Evolutionary conservation across 2,888 invertebrate species (phyloP).

Genomic region (Steromphala cineraria): DNA sequence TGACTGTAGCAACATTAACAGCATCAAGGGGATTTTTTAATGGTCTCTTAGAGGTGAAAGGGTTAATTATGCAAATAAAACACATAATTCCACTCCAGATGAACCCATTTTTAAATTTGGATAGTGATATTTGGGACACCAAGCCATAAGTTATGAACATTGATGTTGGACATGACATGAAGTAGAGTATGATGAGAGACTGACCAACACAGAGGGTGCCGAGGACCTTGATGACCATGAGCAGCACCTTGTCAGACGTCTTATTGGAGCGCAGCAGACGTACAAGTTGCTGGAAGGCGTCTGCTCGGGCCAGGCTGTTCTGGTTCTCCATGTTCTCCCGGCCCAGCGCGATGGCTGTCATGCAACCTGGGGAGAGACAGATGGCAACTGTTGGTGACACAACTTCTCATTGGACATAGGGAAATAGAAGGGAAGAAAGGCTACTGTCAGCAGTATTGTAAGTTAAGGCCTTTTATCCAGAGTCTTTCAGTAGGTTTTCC

Average conservation of each 20-base stretch:
- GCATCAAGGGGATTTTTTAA: too few relatives aligned
- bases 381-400: background rate
- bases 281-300: conserved; percentile 73
- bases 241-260: conserved; percentile 69
- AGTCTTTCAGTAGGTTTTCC: too few relatives aligned
- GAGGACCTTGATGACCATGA: conserved; percentile 72
- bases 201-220: conserved; percentile 75
- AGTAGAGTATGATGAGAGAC: conserved; percentile 24
- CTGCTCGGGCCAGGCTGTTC: conserved; percentile 71
- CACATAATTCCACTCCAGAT: too few relatives aligned
- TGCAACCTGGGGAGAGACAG: conserved; percentile 65
- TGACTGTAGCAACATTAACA: too few relatives aligned
- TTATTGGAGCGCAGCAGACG: conserved; percentile 70
- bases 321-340: conserved; percentile 73
- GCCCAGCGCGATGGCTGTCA: conserved; percentile 73
- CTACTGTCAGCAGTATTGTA: background rate
- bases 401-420: too few relatives aligned
- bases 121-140: too few relatives aligned
- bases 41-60: too few relatives aligned
- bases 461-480: too few relatives aligned
- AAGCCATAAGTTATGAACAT: too few relatives aligned
- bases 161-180: too few relatives aligned
- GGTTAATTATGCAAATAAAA: too few relatives aligned
- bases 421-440: background rate
- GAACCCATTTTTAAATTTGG: too few relatives aligned